phyloP scores from a whole-genome alignment of 92 coral and sea anemone genomes.

The Galaxea fascicularis region DNA sequence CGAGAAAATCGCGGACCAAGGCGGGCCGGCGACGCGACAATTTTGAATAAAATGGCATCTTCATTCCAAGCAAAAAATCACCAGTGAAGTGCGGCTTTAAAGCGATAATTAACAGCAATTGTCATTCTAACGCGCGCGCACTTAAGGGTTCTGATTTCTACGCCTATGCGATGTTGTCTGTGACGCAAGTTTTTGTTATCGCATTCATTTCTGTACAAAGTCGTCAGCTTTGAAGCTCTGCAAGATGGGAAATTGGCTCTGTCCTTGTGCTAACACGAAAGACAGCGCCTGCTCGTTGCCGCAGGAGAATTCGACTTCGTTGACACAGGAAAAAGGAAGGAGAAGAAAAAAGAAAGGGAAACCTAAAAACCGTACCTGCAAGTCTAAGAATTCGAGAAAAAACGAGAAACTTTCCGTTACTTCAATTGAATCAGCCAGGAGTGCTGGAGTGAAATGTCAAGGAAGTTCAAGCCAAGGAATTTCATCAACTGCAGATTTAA shows the following conservation, averaged over 20 bases:
- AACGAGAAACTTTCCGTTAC: slow-evolving; percentile 22
- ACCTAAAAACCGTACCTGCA: not conserved
- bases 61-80: no score
- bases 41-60: no score
- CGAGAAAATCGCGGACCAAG: no score
- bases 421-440: not conserved
- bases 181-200: slow-evolving; percentile 14
- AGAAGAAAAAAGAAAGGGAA: not conserved
- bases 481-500: not conserved
- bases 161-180: not conserved
- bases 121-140: no score
- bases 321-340: not conserved
- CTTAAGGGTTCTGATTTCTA: no score
- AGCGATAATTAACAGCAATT: no score
- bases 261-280: not conserved
- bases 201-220: not conserved
- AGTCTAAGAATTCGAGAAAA: not conserved
- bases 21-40: no score
- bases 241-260: slow-evolving; percentile 36
- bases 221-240: not conserved
- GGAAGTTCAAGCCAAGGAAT: not conserved
- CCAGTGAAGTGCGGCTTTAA: no score
- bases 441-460: not conserved
- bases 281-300: not conserved
- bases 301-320: not conserved